Base-by-base conservation (phyloP, 2,797 vertebrate genomes). In the Ctenochaetus hawaiiensis region DNA sequence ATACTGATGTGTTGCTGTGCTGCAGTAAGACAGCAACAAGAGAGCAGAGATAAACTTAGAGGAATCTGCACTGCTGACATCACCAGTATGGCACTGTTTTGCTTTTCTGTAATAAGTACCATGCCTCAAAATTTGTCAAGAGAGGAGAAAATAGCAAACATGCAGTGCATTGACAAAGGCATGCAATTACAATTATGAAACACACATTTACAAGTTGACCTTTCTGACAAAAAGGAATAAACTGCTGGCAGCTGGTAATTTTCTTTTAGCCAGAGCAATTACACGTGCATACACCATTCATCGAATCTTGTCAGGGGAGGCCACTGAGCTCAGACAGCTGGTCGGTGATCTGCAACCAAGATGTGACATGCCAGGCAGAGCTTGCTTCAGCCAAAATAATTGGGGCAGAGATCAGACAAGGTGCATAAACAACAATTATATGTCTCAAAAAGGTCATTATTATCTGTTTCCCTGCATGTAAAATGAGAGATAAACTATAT, bases 131-230 rank as follows among this genome's bases (percentile, higher is more conserved):
- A 2, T 9, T 4, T 14, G n/a, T 9, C 3, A 58, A 44, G 20
- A 41, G n/a, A 63, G 34, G 34, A 48, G 2, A n/a, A 54, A 13
- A 30, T 18, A 6, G 6, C 4, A 44, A 34, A 73, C 59, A 23
- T 52, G 14, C 18, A 41, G 8, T 0, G 0, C 2, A 26, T 9
- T 39, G n/a, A 52, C n/a, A 12, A 45, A 54, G 51, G 12, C 9
- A 39, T 16, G 45, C 8, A 10, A 0, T 63, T 17, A 13, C 48
- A 61, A 39, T 66, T 17, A 43, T 20, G 18, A 23, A 56, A 18
- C 18, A 54, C 37, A 49, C 11, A 60, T 43, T 23, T 22, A 30
- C 22, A 65, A 54, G 22, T 30, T 48, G 63, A 73, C 49, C 30
- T 48, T 57, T 68, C n/a, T 52, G 69, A 11, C 47, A 34, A 48